Conservation (phyloP, 2,797 vertebrate species). For the Oryzias sinensis region DNA sequence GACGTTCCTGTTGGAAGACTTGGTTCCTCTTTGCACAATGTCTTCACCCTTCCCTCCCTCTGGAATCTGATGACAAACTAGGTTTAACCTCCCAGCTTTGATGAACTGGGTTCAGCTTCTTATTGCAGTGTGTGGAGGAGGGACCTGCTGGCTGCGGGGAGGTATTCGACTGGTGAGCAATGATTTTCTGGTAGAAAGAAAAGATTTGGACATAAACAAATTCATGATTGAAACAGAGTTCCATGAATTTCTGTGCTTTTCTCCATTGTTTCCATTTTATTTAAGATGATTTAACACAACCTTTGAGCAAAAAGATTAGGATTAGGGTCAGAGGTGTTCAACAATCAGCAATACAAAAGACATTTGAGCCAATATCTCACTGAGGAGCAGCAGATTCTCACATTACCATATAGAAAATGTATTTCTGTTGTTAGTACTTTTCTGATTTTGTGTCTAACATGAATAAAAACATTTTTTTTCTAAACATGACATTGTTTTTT, state of each 20-base stretch:
- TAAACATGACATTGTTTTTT: too few species aligned
- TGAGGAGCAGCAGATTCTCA: too few species aligned
- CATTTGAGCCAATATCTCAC: too few species aligned
- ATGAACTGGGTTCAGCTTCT: constrained; percentile 58
- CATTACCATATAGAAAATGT: too few species aligned
- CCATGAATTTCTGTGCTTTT: neutral
- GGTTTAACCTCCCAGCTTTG: constrained; percentile 68
- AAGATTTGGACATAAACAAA: constrained; percentile 15
- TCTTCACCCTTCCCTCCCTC: constrained; percentile 58
- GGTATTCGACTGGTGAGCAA: constrained; percentile 36
- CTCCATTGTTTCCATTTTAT: neutral
- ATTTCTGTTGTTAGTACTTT: too few species aligned
- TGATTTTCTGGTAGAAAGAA: constrained; percentile 47
- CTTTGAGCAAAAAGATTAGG: too few species aligned
- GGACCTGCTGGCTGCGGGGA: constrained; percentile 48
- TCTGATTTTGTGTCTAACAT: too few species aligned
- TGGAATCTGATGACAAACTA: constrained; percentile 75
- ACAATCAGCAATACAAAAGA: too few species aligned
- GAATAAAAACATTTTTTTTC: too few species aligned
- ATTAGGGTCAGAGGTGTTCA: too few species aligned
- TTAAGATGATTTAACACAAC: too few species aligned
- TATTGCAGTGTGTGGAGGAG: constrained; percentile 62
- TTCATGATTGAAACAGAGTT: neutral
- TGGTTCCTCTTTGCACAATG: constrained; percentile 52
- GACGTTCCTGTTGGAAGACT: constrained; percentile 35